Evolutionary conservation across 2,797 vertebrate species (phyloP).

Genomic region (Betta splendens): DNA sequence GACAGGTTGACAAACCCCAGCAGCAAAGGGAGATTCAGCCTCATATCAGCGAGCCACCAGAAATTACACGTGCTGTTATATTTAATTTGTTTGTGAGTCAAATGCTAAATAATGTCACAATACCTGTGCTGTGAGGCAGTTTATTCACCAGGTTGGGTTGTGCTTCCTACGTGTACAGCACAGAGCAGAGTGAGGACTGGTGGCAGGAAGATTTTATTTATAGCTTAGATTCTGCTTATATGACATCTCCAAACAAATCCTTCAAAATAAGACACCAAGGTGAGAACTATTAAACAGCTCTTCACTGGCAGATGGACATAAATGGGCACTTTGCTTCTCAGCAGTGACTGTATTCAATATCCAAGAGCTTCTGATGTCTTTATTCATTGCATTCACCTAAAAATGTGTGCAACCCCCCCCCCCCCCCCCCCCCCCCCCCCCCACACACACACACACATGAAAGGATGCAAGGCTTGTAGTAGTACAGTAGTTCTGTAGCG

Average conservation of each 20-base stretch:
- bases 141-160: too few relatives aligned
- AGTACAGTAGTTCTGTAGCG: neutral
- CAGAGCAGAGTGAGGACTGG: too few relatives aligned
- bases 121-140: constrained; percentile 34
- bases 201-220: constrained; percentile 17
- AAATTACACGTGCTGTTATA: constrained; percentile 22
- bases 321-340: too few relatives aligned
- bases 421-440: neutral
- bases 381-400: neutral
- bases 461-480: neutral
- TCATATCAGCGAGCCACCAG: constrained; percentile 43
- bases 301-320: too few relatives aligned
- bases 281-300: constrained; percentile 1
- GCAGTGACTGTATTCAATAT: too few relatives aligned
- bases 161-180: too few relatives aligned
- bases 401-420: neutral
- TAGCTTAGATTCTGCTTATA: constrained; percentile 12
- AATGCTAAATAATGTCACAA: constrained; percentile 39
- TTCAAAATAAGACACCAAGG: constrained; percentile 3
- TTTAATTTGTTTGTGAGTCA: constrained; percentile 42
- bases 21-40: constrained; percentile 58
- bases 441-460: neutral
- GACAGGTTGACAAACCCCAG: constrained; percentile 66
- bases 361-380: too few relatives aligned
- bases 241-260: constrained; percentile 1